phyloP scores from a whole-genome alignment of 1,140 invertebrate genomes.

The Dreissena rostriformis region DNA sequence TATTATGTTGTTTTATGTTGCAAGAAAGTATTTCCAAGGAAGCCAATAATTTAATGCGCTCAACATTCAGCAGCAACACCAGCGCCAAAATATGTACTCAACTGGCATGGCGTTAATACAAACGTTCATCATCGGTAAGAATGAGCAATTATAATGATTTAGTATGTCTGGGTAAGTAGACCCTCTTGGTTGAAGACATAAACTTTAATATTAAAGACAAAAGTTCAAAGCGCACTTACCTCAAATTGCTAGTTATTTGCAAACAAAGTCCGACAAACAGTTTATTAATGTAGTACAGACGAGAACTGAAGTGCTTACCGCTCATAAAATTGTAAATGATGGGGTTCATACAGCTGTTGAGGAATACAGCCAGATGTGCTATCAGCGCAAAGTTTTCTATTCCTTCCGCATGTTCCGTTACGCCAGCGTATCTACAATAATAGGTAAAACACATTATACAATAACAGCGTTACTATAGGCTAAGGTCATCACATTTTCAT shows the following conservation, averaged over 20 bases:
- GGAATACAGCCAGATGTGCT: conserved; percentile 84
- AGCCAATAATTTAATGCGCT: no score
- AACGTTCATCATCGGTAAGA: background rate
- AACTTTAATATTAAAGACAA: background rate
- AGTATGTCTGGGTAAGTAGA: background rate
- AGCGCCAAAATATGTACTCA: no score
- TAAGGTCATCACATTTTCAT: background rate
- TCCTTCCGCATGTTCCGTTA: background rate
- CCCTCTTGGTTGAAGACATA: background rate
- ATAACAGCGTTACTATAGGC: background rate
- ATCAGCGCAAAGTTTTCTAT: conserved; percentile 57
- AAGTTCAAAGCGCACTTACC: background rate
- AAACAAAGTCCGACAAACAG: background rate
- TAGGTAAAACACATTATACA: background rate
- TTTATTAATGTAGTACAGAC: background rate
- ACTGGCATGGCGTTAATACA: no score
- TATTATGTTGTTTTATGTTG: no score
- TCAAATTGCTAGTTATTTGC: background rate
- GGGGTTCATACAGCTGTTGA: conserved; percentile 86
- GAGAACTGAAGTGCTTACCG: background rate
- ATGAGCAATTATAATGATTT: background rate
- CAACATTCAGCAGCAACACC: no score
- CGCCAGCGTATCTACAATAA: background rate
- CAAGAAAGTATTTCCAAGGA: no score
- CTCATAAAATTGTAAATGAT: conserved; percentile 6